Evolutionary conservation across 2,797 vertebrate species (phyloP), one percentile per base, ranked within the genome.

Genomic region (Malurus leucopterus): DNA sequence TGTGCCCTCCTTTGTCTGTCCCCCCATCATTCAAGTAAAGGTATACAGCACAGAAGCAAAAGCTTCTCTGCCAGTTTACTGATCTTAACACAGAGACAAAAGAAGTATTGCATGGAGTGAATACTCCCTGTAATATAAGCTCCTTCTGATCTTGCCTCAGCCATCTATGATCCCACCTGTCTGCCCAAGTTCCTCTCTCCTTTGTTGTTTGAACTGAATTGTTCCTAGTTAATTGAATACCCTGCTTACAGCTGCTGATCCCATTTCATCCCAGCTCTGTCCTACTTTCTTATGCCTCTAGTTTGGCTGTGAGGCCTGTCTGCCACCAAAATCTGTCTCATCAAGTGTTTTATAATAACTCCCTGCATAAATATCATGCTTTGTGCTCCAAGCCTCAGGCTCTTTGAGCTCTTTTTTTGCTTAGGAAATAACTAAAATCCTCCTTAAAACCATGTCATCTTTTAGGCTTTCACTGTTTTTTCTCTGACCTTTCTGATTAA

Each of bases 201-300:
- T 70, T 64, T 76, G 62, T 84, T 87, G 53, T 79, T 73, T 40
- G 57, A 75, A 86, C 6, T 44, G 47, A 93, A 81, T 89, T 76
- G 83, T 81, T 91, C 69, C 76, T 50, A 43, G 73, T 87, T 93
- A 92, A 92, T 12, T 90, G 82, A 90, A 91, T 85, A 76, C 53
- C 32, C 67, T 55, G 67, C 57, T 89, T 92, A 36, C 13, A 78
- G 58, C 54, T 71, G 55, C 69, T 79, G 89, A 68, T 65, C 61
- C 27, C 40, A 44, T 70, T 78, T 85, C 70, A 86, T 83, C 63
- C 67, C 62, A 88, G 76, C 29, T 74, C 76, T 88, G 92, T 65
- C 88, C 92, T 93, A 93, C 50, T 91, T 92, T 86, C 76, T 89
- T 85, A 54, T 40, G 26, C 22, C 47, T 73, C 59, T 63, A 57